These are phyloP conservation scores for Napeogenes sylphis DNA, from an alignment of 2,888 invertebrate species.

Conservation along the genomic window DNA sequence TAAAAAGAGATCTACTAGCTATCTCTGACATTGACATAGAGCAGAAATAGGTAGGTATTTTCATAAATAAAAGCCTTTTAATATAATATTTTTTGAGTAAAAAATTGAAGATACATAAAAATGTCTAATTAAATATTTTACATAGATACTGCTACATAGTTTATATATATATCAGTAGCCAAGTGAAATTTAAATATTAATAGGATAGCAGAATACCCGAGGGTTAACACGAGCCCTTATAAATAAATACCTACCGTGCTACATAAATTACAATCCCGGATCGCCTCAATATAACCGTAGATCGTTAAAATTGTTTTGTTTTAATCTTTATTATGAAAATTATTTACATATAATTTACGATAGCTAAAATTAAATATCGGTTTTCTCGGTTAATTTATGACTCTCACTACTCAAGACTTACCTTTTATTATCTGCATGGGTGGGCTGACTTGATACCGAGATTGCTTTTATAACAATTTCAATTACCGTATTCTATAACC, in stretches of 20 bases:
- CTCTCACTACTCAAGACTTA: constrained; percentile 44
- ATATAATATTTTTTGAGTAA: too few species aligned
- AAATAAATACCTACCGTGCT: constrained; percentile 52
- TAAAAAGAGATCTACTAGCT: too few species aligned
- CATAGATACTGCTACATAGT: too few species aligned
- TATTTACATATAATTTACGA: constrained; percentile 57
- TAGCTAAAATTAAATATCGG: constrained; percentile 51
- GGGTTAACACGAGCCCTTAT: constrained; percentile 37
- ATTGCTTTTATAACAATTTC: not conserved
- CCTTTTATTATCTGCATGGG: constrained; percentile 60
- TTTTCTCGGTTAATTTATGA: constrained; percentile 64
- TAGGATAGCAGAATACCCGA: constrained; percentile 21
- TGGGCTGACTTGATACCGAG: constrained; percentile 45
- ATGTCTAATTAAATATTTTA: too few species aligned
- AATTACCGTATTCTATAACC: not conserved
- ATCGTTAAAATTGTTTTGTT: constrained; percentile 57
- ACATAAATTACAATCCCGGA: constrained; percentile 61
- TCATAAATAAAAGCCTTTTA: too few species aligned
- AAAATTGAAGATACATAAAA: too few species aligned
- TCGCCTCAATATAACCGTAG: constrained; percentile 25
- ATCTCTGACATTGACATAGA: too few species aligned
- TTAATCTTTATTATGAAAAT: constrained; percentile 61
- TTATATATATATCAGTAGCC: too few species aligned
- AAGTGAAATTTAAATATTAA: constrained; percentile 17
- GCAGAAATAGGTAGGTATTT: too few species aligned